Conservation (phyloP, 2,797 vertebrate genomes). For the Trachurus trachurus region DNA sequence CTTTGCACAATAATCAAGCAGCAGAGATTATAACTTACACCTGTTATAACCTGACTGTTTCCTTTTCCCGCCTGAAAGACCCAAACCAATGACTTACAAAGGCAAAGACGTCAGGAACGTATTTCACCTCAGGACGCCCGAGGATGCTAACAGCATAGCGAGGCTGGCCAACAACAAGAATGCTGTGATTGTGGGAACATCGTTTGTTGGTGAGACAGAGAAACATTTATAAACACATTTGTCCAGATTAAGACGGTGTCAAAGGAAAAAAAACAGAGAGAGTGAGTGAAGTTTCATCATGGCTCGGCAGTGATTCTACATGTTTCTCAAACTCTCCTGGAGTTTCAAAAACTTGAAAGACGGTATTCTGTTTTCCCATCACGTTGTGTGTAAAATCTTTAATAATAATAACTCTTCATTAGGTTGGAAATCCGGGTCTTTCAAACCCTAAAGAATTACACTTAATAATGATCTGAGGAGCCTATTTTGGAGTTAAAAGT, state of each 20-base stretch:
- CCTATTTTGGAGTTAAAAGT: neutral
- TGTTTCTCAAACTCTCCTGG: no score
- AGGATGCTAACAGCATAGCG: slow-evolving; percentile 94
- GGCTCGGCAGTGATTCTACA: neutral
- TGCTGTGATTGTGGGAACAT: slow-evolving; percentile 95
- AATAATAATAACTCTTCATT: no score
- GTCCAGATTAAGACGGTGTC: neutral
- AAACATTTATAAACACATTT: slow-evolving; percentile 4
- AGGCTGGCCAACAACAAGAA: slow-evolving; percentile 94
- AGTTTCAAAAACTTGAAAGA: no score
- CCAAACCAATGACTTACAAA: slow-evolving; percentile 94
- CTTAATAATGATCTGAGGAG: no score
- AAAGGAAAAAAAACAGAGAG: neutral
- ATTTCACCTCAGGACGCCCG: slow-evolving; percentile 92
- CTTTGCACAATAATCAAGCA: neutral
- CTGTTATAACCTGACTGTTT: neutral
- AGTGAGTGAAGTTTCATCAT: neutral
- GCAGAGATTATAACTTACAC: slow-evolving; percentile 6
- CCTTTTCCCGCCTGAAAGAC: slow-evolving; percentile 80
- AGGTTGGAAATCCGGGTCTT: neutral
- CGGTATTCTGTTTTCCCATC: no score
- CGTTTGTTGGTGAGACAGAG: slow-evolving; percentile 92
- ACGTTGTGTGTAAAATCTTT: no score
- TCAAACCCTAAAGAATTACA: neutral
- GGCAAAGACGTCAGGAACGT: slow-evolving; percentile 95